Evolutionary conservation across 1,140 invertebrate species (phyloP), one percentile per base, ranked within the genome.

Genomic region (Grapholita molesta): DNA sequence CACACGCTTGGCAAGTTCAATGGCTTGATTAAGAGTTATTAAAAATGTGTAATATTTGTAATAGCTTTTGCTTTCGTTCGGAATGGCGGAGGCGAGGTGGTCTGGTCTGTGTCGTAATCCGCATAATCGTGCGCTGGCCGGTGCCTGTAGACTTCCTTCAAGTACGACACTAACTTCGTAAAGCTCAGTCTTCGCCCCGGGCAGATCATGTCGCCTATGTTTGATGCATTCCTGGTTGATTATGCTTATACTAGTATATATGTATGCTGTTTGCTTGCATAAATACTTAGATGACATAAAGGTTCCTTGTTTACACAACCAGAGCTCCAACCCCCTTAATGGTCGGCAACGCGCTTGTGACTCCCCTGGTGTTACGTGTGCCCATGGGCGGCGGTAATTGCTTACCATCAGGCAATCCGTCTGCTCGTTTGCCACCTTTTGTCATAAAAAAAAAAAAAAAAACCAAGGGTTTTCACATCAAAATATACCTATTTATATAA

Each of bases 1-100:
- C 82, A 85, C 79, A 84, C 76, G 80, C 70, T 79, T 75, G 76
- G 78, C 86, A 90, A 88, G 88, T 90, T 90, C 88, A 90, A 88
- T 90, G 88, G 79, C 85, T 89, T 80, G 80, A 86, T 90, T 88
- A 89, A 84, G 85, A 80, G 83, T 86, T 88, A 86, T 84, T 83
- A 77, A 86, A 86, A 86, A 68, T 68, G 79, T 84, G 79, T 85
- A 80, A 74, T 76, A 73, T 82, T 68, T 68, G 67, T 68, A 68
- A 68, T 57, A 42, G 67, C 71, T 77, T 84, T 83, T 78, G 77
- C 81, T 89, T 86, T 84, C 78, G 66, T 83, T 73, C 70, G 75
- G 72, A 82, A 84, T 81, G 78, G 76, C 72, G 71, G 70, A 64
- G 68, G 72, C 70, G 71, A 77, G 74, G 77, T 80, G 78, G 78